Percentiles rank a stretch among this genome's conserved stretches.
These are phyloP conservation scores for Saccopteryx leptura DNA, from an alignment of 2,113 vertebrate genomes.

Conservation along the genomic window DNA sequence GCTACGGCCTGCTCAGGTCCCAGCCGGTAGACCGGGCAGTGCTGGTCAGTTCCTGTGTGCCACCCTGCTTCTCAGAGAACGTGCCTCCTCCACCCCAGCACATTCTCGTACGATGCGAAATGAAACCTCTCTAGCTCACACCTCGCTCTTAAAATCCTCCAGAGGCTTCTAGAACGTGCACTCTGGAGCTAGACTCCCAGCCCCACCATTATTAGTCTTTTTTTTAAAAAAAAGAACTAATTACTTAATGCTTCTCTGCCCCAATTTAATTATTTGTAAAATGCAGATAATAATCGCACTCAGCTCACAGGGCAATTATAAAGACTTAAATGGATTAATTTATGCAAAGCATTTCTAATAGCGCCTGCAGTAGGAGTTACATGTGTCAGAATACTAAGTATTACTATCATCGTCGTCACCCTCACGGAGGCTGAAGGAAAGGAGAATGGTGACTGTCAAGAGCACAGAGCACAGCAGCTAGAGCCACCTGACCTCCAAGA, in stretches of 20 bases:
- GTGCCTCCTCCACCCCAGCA: background rate
- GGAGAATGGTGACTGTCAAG: background rate
- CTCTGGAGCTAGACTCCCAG: background rate
- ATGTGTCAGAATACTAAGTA: background rate
- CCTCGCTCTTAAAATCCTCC: background rate
- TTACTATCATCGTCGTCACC: background rate
- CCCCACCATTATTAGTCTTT: background rate
- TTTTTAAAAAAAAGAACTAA: background rate
- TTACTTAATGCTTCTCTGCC: slow-evolving; percentile 8
- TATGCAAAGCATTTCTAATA: background rate
- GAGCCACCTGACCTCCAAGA: background rate
- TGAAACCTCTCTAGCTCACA: background rate
- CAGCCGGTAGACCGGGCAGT: background rate
- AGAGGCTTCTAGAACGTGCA: background rate
- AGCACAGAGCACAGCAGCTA: background rate
- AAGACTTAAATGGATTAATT: background rate
- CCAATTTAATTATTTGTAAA: slow-evolving; percentile 46
- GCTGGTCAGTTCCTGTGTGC: background rate
- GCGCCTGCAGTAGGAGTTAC: background rate
- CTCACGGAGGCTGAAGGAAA: background rate
- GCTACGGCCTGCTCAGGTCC: background rate
- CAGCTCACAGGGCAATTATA: background rate
- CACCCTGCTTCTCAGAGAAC: slow-evolving; percentile 4
- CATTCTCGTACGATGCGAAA: background rate
- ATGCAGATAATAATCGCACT: background rate